Conservation (phyloP, 2,797 vertebrate species). For the Characodon lateralis region DNA sequence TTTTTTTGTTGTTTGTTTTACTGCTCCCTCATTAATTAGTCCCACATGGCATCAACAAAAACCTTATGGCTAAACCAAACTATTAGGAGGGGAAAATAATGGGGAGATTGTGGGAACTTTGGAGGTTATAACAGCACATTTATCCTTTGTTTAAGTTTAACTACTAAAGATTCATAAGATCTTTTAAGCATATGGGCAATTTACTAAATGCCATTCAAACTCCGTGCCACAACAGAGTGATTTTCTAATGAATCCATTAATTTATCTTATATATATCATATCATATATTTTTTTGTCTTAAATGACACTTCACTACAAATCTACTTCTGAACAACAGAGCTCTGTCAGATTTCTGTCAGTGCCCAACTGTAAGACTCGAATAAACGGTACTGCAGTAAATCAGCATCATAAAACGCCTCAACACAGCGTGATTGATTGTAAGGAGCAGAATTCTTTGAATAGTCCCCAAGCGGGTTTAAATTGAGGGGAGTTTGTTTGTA, state of each 20-base stretch:
- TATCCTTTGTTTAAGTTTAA: background rate
- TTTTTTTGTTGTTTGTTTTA: slow-evolving; percentile 31
- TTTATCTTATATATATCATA: background rate
- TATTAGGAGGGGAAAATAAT: slow-evolving; percentile 23
- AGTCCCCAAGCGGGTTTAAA: slow-evolving; percentile 6
- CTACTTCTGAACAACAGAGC: slow-evolving; percentile 28
- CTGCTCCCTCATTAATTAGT: slow-evolving; percentile 48
- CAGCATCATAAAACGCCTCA: slow-evolving; percentile 52
- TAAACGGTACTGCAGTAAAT: slow-evolving; percentile 47
- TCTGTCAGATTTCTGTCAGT: slow-evolving; percentile 50
- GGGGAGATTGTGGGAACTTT: slow-evolving; percentile 23
- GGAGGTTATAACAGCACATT: background rate
- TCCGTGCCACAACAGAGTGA: background rate
- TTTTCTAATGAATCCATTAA: background rate
- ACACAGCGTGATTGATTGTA: slow-evolving; percentile 52
- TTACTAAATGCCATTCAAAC: slow-evolving; percentile 13
- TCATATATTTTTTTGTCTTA: background rate
- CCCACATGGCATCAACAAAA: slow-evolving; percentile 50
- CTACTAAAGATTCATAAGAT: background rate
- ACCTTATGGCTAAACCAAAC: slow-evolving; percentile 47
- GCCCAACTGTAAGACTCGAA: slow-evolving; percentile 42
- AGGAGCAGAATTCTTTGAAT: slow-evolving; percentile 29
- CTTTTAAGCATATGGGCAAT: slow-evolving; percentile 1
- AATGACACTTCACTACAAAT: background rate
- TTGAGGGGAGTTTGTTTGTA: slow-evolving; percentile 7